Conservation (phyloP, 2,113 vertebrate genomes). For the Lepidothrix coronata region DNA sequence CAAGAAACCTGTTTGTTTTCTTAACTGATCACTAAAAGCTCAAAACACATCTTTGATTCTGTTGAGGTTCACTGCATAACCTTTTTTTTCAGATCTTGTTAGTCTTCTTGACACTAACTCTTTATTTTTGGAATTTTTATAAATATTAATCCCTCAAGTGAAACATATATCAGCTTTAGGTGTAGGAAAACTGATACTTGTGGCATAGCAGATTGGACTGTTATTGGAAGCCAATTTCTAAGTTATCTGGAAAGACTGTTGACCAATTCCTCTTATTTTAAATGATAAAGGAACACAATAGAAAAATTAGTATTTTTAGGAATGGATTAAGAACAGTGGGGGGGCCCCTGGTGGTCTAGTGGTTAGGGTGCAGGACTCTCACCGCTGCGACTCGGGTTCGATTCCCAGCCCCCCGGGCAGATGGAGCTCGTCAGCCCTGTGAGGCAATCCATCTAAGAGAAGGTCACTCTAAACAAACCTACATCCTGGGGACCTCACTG, state of each 20-base stretch:
- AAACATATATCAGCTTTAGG: not conserved
- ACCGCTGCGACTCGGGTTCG: too few species aligned
- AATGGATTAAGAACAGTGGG: not conserved
- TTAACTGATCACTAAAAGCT: not conserved
- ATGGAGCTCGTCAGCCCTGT: too few species aligned
- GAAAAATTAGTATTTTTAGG: not conserved
- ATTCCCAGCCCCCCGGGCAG: too few species aligned
- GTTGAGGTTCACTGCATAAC: not conserved
- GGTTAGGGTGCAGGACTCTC: too few species aligned
- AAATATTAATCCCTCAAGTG: not conserved
- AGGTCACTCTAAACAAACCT: too few species aligned
- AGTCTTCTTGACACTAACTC: not conserved
- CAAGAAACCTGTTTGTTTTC: not conserved
- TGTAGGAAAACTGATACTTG: not conserved
- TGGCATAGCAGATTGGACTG: not conserved
- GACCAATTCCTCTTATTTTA: not conserved
- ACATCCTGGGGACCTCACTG: too few species aligned
- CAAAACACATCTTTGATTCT: not conserved
- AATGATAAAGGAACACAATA: rapidly evolving
- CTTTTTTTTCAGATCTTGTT: not conserved
- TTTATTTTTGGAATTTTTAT: not conserved
- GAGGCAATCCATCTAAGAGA: too few species aligned
- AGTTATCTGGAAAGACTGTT: not conserved
- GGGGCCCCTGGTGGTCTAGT: too few species aligned
- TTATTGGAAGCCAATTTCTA: not conserved